Conservation (phyloP, 2,113 vertebrate species). For the Oreochromis aureus region DNA sequence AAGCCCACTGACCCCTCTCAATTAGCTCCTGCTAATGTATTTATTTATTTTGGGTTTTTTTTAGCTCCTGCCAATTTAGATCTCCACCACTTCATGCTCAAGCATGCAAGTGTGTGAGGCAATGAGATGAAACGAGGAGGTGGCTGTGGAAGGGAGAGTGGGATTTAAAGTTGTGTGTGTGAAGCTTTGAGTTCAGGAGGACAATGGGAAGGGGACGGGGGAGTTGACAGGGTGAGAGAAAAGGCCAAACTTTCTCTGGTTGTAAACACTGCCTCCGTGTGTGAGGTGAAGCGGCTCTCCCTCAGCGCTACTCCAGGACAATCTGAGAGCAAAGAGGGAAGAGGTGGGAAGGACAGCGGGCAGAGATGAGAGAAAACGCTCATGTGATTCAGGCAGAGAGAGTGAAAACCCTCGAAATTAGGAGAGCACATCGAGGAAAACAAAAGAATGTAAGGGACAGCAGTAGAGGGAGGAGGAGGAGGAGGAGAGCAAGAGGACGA, state of each 20-base stretch:
- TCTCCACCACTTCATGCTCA: not conserved
- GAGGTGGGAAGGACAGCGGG: not conserved
- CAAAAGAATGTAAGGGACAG: conserved; percentile 1
- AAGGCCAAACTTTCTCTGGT: not conserved
- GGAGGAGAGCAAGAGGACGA: not conserved
- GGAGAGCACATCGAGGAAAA: not conserved
- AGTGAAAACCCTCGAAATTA: not conserved
- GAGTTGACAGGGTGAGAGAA: not conserved
- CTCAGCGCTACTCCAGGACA: not conserved
- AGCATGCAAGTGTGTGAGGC: not conserved
- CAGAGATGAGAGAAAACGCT: not conserved
- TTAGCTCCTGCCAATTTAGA: not conserved
- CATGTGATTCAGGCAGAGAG: conserved; percentile 1
- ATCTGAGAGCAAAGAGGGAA: not conserved
- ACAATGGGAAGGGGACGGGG: not conserved
- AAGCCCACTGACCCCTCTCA: not conserved
- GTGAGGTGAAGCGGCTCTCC: not conserved
- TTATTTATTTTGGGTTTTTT: not conserved
- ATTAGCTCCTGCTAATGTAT: not conserved
- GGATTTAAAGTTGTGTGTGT: not conserved
- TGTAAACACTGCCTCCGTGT: conserved; percentile 1
- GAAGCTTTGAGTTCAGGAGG: not conserved
- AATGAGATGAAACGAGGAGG: not conserved
- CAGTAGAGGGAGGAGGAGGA: not conserved
- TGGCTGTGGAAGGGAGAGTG: not conserved